These are phyloP conservation scores for Liparis tanakae DNA, from an alignment of 2,797 vertebrate genomes.

Conservation along the genomic window DNA sequence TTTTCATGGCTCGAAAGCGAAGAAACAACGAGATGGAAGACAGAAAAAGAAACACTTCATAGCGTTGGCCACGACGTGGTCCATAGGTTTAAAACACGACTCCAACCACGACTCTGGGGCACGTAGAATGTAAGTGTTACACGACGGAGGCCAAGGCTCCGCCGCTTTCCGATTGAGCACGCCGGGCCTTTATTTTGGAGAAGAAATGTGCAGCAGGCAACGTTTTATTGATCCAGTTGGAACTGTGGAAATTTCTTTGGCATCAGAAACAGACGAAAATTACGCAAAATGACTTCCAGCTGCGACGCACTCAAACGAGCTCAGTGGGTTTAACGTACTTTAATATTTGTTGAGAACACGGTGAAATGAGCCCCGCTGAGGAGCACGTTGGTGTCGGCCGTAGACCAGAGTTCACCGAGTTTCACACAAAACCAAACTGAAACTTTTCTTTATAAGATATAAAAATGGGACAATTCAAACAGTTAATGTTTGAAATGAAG, in stretches of 20 bases:
- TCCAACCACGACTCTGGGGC: background rate
- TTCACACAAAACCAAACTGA: background rate
- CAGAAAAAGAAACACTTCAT: background rate
- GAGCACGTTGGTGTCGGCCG: too few relatives aligned
- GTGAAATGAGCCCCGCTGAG: background rate
- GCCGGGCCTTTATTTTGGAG: background rate
- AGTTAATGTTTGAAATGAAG: too few relatives aligned
- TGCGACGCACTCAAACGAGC: too few relatives aligned
- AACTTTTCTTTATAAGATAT: too few relatives aligned
- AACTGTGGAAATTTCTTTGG: background rate
- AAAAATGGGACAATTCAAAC: too few relatives aligned
- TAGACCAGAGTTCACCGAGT: background rate
- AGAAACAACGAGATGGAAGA: background rate
- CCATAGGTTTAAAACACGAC: background rate
- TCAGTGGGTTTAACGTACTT: background rate
- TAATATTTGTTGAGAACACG: background rate
- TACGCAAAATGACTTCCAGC: too few relatives aligned
- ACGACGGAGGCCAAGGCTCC: background rate
- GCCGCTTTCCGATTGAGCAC: background rate
- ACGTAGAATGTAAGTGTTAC: background rate
- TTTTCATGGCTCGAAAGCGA: background rate
- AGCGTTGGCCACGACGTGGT: background rate
- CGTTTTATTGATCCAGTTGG: background rate
- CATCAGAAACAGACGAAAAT: too few relatives aligned
- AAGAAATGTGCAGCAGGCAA: background rate